Evolutionary conservation across 1,140 invertebrate genomes (phyloP), one percentile per base, ranked within the genome.

Genomic region (Neodiprion lecontei): DNA sequence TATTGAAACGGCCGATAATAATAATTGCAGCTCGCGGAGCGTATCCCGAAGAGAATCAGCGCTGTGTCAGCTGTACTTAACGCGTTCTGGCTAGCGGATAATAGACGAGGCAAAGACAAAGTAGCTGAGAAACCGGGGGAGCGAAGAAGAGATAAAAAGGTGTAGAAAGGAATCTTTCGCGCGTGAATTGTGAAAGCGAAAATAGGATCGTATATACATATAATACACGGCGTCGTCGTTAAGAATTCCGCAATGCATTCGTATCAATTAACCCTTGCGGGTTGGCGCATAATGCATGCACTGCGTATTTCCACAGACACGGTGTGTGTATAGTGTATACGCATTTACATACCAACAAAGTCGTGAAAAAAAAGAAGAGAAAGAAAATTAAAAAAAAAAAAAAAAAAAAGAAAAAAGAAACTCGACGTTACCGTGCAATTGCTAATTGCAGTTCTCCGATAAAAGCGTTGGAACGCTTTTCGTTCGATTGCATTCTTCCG

Each of bases 231-330:
- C 77, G 73, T 70, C 72, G 74, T 80, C 82, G 82, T 84, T 86
- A 85, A 83, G 80, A 82, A 87, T 85, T 85, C 86, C 87, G 79
- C 86, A 85, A 85, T 88, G 87, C 86, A 85, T 88, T 88, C 84
- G 85, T 88, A 88, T 87, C 87, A 85, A 88, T 88, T 81, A 83
- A 70, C 76, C 81, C 85, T 86, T 87, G 85, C 84, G 86, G 87
- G 11, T 14, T 9, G 53, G 87, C 87, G 83, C 83, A 84, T 80
- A 40, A 75, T 78, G 68, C 75, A 75, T 71, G 72, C 75, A 69
- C 73, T 76, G 28, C 76, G 68, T 72, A 50, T 73, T 61, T 72
- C 74, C 74, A 71, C 78, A 75, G 47, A 65, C 50, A 74, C 75
- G 72, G 73, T 70, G 65, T 74, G 74, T 74, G 70, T 72, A 78